A percentile compares a stretch with the other conserved stretches of the same genome.
Conservation (phyloP, 2,113 vertebrate species). For the Zosterops hypoxanthus region DNA sequence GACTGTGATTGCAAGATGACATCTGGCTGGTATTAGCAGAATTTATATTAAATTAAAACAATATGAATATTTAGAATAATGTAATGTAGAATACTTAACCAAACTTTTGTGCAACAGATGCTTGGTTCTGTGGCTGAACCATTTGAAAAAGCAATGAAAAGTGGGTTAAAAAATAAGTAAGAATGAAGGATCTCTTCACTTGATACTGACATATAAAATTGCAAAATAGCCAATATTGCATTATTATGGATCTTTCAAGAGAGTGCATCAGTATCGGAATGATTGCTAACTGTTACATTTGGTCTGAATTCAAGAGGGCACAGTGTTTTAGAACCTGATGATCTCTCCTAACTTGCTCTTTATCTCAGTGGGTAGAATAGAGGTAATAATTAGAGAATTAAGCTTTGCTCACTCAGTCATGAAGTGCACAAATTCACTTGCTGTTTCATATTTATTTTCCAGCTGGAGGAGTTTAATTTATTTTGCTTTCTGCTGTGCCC, state of each 20-base stretch:
- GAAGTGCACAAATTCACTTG: constrained; percentile 62
- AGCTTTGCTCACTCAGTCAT: constrained; percentile 62
- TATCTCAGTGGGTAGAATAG: constrained; percentile 70
- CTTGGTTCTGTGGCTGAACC: neutral
- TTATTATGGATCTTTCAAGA: constrained; percentile 16
- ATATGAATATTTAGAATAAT: constrained; percentile 40
- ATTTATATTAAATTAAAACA: constrained; percentile 48
- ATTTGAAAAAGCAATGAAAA: neutral
- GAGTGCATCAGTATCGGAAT: neutral
- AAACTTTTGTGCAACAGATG: neutral
- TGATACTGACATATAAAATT: neutral
- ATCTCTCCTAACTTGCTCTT: constrained; percentile 69
- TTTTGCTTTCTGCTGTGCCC: constrained; percentile 65
- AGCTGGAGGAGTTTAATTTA: constrained; percentile 76
- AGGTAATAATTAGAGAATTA: constrained; percentile 77
- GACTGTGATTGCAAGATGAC: constrained; percentile 23
- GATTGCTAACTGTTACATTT: constrained; percentile 51
- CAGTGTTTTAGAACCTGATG: constrained; percentile 67
- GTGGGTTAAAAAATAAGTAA: neutral
- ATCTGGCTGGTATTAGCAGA: constrained; percentile 29
- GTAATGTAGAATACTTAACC: neutral
- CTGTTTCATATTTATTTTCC: constrained; percentile 76
- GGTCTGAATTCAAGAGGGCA: constrained; percentile 51
- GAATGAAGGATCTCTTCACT: neutral
- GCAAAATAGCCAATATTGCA: neutral